These are phyloP conservation scores for Pentamera pediparva DNA, from an alignment of 53 echinoderm and acorn worm species.

Conservation along the genomic window DNA sequence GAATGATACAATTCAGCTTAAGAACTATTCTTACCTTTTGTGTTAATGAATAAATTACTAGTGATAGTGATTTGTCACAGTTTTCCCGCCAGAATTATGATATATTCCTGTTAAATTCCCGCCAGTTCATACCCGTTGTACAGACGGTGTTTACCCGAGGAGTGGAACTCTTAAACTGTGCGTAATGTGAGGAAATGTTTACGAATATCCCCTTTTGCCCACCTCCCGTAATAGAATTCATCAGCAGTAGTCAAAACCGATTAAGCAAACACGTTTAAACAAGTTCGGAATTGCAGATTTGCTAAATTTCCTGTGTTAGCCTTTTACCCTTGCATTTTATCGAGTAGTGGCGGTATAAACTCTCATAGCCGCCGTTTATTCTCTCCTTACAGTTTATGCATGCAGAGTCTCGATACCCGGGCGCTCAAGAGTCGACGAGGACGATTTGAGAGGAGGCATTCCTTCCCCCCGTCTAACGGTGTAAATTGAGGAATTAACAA, in stretches of 20 bases:
- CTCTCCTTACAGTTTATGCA: constrained; percentile 36
- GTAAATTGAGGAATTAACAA: constrained; percentile 31
- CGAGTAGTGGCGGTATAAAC: constrained; percentile 35
- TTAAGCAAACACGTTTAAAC: constrained; percentile 29
- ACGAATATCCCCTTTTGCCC: constrained; percentile 12
- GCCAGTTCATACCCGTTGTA: no score
- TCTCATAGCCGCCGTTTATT: constrained; percentile 4
- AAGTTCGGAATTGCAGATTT: constrained; percentile 34
- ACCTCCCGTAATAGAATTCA: constrained; percentile 32
- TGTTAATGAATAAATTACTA: no score
- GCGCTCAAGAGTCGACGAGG: constrained; percentile 10
- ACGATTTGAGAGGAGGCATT: background rate
- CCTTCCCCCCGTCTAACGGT: background rate
- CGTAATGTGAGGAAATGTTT: no score
- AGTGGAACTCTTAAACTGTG: no score
- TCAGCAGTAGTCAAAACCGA: constrained; percentile 25
- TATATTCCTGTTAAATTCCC: no score
- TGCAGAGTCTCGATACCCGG: constrained; percentile 25
- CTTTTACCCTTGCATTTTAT: constrained; percentile 19
- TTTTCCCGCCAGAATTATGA: no score
- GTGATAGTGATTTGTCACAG: no score
- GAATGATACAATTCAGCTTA: no score
- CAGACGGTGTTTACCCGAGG: no score
- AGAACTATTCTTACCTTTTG: no score
- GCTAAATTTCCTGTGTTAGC: constrained; percentile 32